A percentile compares a stretch with the other conserved stretches of the same genome.
phyloP scores from a whole-genome alignment of 2,797 vertebrate species.

The Coccyzus lansbergi region DNA sequence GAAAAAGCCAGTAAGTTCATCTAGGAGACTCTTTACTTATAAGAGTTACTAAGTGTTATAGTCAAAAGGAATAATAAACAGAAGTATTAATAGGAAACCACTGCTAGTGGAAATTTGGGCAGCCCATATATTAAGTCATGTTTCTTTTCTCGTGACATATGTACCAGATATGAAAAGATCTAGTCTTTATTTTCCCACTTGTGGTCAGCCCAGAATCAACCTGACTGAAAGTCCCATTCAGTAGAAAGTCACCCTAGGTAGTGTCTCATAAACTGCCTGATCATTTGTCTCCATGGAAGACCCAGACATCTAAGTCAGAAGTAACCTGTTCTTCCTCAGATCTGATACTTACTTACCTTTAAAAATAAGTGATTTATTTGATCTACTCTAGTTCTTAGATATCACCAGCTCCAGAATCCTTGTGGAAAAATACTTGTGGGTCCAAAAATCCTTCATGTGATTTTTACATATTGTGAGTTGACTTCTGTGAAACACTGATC shows the following conservation, averaged over 20 bases:
- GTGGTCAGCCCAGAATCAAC: neutral
- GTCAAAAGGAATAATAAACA: neutral
- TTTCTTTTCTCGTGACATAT: neutral
- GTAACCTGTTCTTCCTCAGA: neutral
- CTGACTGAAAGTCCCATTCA: neutral
- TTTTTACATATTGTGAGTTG: neutral
- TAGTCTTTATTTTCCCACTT: neutral
- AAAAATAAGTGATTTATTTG: neutral
- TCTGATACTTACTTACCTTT: neutral
- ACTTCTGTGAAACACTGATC: neutral
- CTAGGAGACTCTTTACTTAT: neutral
- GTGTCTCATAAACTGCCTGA: neutral
- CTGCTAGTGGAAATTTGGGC: neutral
- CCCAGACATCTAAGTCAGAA: too few species aligned
- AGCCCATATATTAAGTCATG: neutral
- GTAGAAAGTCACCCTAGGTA: neutral
- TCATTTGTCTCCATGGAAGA: neutral
- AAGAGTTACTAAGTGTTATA: neutral
- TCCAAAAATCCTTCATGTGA: neutral
- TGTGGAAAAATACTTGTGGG: neutral
- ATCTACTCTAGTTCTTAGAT: neutral
- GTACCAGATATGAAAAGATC: neutral
- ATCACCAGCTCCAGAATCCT: neutral
- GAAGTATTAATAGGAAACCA: neutral
- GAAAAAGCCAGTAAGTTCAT: neutral